These are phyloP conservation scores for Cataglyphis albicans DNA, from an alignment of 2,888 invertebrate species.

Conservation along the genomic window DNA sequence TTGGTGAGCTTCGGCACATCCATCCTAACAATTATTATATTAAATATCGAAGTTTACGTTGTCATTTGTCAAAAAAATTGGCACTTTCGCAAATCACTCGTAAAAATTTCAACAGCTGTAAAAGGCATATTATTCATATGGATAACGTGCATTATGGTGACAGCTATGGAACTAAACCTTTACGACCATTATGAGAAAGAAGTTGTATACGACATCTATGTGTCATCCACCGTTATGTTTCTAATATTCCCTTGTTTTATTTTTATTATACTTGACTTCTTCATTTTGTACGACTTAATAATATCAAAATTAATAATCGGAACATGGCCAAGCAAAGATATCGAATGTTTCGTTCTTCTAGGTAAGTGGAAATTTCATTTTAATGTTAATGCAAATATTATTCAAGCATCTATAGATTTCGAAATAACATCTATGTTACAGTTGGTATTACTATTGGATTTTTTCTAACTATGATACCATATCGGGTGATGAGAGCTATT, in stretches of 20 bases:
- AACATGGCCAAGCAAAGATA: conserved; percentile 52
- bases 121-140: conserved; percentile 77
- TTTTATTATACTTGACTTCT: conserved; percentile 69
- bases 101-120: conserved; percentile 63
- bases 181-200: conserved; percentile 66
- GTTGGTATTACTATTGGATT: conserved; percentile 75
- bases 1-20: conserved; percentile 78
- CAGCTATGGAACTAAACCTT: conserved; percentile 78
- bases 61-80: conserved; percentile 65
- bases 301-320: conserved; percentile 55
- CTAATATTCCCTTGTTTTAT: conserved; percentile 70
- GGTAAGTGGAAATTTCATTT: conserved; percentile 45
- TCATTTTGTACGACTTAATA: conserved; percentile 69
- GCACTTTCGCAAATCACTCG: conserved; percentile 42
- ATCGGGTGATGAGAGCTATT: conserved; percentile 75
- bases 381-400: not conserved
- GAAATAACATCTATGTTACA: conserved; percentile 53
- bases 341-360: conserved; percentile 41
- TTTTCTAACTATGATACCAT: conserved; percentile 77
- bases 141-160: conserved; percentile 71
- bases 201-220: conserved; percentile 72
- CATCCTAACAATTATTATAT: conserved; percentile 74
- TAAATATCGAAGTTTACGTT: conserved; percentile 77
- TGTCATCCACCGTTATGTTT: conserved; percentile 77
- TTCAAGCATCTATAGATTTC: not conserved